These are phyloP conservation scores for Tokudaia tokunoshimensis DNA, from an alignment of 2,797 vertebrate species.

Conservation along the genomic window DNA sequence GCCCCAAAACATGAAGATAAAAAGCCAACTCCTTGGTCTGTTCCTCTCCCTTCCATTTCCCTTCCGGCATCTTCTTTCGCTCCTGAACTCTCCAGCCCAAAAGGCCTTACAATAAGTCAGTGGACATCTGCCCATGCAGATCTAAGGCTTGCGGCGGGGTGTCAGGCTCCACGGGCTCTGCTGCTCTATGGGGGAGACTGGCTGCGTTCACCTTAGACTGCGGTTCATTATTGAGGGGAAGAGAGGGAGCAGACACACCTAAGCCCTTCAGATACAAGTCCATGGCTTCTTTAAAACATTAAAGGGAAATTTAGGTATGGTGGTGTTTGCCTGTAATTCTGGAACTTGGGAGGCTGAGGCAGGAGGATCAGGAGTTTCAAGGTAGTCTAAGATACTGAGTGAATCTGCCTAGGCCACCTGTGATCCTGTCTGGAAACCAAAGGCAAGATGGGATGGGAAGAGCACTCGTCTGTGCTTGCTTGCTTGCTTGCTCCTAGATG, in stretches of 20 bases:
- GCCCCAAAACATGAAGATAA: background rate
- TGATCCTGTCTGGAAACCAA: background rate
- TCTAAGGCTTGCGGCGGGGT: background rate
- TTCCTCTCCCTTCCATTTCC: background rate
- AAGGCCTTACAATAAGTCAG: background rate
- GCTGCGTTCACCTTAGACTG: background rate
- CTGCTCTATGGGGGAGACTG: background rate
- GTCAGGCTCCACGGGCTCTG: background rate
- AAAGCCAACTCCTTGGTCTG: background rate
- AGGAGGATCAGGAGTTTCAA: background rate
- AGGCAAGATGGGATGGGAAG: background rate
- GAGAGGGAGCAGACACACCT: fast-evolving
- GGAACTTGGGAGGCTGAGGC: too few species aligned
- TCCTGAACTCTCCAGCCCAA: background rate
- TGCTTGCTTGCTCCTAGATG: background rate
- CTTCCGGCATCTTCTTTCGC: background rate
- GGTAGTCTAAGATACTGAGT: background rate
- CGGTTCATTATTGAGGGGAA: background rate
- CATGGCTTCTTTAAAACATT: background rate
- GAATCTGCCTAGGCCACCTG: background rate
- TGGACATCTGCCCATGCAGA: background rate
- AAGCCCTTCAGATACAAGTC: background rate
- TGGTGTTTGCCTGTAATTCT: background rate
- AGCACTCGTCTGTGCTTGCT: background rate
- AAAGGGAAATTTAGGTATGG: background rate